Conservation (phyloP, 2,888 invertebrate species). For the Resseliella maxima region DNA sequence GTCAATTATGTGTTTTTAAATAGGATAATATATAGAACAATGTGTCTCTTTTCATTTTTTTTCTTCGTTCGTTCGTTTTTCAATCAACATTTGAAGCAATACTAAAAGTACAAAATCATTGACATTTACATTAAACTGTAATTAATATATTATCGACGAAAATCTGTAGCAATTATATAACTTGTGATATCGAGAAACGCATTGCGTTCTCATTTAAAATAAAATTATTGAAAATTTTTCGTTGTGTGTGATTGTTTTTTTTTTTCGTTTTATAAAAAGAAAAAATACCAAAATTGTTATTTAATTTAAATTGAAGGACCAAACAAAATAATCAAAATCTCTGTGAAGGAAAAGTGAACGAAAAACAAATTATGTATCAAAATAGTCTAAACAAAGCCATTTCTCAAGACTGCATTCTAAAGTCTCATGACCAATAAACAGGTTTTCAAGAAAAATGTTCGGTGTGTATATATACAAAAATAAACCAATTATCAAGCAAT, state of each 20-base stretch:
- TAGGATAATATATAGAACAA: background rate
- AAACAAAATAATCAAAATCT: background rate
- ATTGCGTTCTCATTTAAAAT: background rate
- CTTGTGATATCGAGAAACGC: conserved; percentile 21
- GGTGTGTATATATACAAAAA: background rate
- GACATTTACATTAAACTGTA: background rate
- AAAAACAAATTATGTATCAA: background rate
- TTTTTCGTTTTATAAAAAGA: background rate
- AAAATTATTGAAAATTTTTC: background rate
- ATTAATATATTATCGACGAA: background rate
- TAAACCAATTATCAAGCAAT: background rate
- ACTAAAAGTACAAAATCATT: background rate
- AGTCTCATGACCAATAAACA: conserved; percentile 35
- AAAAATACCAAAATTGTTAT: background rate
- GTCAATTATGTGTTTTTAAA: background rate
- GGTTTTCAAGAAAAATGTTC: conserved; percentile 7
- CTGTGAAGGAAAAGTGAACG: background rate
- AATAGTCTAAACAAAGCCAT: background rate
- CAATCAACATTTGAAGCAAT: background rate
- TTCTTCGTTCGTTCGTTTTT: background rate
- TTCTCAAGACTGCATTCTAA: background rate
- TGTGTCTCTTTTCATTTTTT: too few species aligned
- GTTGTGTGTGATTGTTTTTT: background rate
- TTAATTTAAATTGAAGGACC: background rate
- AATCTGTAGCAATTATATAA: conserved; percentile 1